These are phyloP conservation scores for Lasioglossum villosulum DNA, from an alignment of 2,888 invertebrate species.

Conservation along the genomic window DNA sequence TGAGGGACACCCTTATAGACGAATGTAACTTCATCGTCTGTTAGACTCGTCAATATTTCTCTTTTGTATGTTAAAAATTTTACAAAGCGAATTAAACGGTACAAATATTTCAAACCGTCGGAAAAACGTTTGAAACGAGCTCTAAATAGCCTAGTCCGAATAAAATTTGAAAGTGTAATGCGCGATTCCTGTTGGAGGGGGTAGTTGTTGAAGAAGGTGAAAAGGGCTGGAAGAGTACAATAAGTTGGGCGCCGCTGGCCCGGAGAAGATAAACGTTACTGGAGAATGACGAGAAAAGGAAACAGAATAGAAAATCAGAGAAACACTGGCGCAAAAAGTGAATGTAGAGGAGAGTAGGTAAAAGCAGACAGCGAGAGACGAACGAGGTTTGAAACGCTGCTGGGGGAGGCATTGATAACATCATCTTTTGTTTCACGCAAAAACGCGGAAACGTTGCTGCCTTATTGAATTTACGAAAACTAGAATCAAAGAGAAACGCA, in stretches of 20 bases:
- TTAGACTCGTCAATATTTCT: no score
- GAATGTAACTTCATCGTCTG: no score
- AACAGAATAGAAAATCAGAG: constrained; percentile 4
- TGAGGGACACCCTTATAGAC: no score
- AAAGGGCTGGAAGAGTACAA: not conserved
- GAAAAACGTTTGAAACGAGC: not conserved
- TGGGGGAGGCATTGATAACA: not conserved
- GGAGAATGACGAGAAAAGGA: not conserved
- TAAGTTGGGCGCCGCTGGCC: constrained; percentile 1
- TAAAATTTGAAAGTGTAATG: not conserved
- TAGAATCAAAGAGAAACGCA: constrained; percentile 1
- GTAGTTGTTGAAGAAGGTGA: not conserved
- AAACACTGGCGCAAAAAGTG: not conserved
- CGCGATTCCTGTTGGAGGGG: not conserved
- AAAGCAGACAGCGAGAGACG: not conserved
- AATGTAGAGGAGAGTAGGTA: not conserved
- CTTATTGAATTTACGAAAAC: not conserved
- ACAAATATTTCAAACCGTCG: no score
- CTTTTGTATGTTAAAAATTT: no score
- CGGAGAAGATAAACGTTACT: not conserved
- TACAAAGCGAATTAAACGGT: no score
- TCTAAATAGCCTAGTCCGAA: not conserved
- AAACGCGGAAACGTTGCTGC: not conserved
- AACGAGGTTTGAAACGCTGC: not conserved
- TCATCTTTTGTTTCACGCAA: constrained; percentile 2